Base-by-base conservation (phyloP, 2,113 vertebrate genomes). In the Rhynchomys soricoides region DNA sequence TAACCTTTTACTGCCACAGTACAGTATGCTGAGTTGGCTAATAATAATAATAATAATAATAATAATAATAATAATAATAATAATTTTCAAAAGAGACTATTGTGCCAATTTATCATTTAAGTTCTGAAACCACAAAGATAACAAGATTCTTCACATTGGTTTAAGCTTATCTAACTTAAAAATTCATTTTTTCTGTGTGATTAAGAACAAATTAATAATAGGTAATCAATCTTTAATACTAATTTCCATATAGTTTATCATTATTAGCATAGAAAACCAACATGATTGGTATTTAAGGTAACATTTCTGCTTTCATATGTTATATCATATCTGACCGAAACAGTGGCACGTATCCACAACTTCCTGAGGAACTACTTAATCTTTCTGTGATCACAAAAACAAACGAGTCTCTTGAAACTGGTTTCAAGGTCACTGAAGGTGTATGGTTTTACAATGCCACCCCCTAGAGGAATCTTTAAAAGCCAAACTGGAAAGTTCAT, bases 401-500 rank as follows among this genome's bases (percentile, higher is more conserved):
- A 91, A 95, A 85, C n/a, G 74, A 37, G 45, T 85, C 88, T 89
- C 34, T 86, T 82, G 71, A 95, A 79, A 31, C 74, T 66, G 29
- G 78, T 73, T 4, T 26, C 19, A 66, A 21, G 5, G 24, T 83
- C 55, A 87, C 0, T 52, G 40, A 68, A 93, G 66, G 43, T 82
- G n/a, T 85, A 83, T 95, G 57, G 48, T 64, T 94, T 93, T 96
- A 96, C 95, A 95, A 96, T 87, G 88, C 82, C 91, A 91, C 96
- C 97, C 93, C 74, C 95, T 97, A 96, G 95, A 95, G 96, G 97
- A 97, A 94, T 87, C 73, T 87, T 29, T 50, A 75, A 88, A 96
- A 95, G 68, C 2, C 7, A 90, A 93, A 83, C 24, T 50, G 88
- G 45, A 94, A 88, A 70, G 5, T 73, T 83, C 22, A 21, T 29